These are phyloP conservation scores for Byasa hedistus DNA, from an alignment of 2,888 invertebrate species.

Conservation along the genomic window DNA sequence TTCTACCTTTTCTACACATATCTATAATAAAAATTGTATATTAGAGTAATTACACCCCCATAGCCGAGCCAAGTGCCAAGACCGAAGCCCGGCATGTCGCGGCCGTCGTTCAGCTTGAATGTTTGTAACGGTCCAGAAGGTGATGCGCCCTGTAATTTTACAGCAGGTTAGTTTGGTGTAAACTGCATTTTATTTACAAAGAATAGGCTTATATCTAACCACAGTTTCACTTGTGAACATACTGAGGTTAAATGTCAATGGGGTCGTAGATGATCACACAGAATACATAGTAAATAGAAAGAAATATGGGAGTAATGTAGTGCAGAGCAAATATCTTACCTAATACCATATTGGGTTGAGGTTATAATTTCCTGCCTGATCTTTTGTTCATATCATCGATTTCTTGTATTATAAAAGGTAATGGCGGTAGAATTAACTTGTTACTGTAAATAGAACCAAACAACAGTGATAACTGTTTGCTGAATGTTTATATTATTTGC, in stretches of 20 bases:
- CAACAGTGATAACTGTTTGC: not conserved
- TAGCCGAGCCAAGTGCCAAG: slow-evolving; percentile 81
- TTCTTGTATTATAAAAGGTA: not conserved
- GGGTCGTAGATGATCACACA: too few relatives aligned
- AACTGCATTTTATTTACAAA: not conserved
- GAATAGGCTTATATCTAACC: not conserved
- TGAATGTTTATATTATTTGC: not conserved
- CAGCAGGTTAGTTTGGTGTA: not conserved
- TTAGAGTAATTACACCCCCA: slow-evolving; percentile 55
- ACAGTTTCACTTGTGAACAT: not conserved
- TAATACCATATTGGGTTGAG: too few relatives aligned
- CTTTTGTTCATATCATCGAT: not conserved
- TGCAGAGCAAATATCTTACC: too few relatives aligned
- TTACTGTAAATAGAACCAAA: not conserved
- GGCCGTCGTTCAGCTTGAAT: slow-evolving; percentile 78
- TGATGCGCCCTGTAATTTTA: slow-evolving; percentile 11
- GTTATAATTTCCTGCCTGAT: not conserved
- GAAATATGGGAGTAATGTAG: too few relatives aligned
- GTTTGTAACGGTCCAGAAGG: slow-evolving; percentile 5
- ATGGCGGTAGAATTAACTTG: not conserved
- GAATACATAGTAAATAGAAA: too few relatives aligned
- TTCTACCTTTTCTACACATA: not conserved
- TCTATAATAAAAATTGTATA: not conserved
- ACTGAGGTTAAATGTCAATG: too few relatives aligned
- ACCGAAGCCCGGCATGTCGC: slow-evolving; percentile 80